Evolutionary conservation across 2,888 invertebrate genomes (phyloP), one percentile per base, ranked within the genome.

Genomic region (Morpho achilles): DNA sequence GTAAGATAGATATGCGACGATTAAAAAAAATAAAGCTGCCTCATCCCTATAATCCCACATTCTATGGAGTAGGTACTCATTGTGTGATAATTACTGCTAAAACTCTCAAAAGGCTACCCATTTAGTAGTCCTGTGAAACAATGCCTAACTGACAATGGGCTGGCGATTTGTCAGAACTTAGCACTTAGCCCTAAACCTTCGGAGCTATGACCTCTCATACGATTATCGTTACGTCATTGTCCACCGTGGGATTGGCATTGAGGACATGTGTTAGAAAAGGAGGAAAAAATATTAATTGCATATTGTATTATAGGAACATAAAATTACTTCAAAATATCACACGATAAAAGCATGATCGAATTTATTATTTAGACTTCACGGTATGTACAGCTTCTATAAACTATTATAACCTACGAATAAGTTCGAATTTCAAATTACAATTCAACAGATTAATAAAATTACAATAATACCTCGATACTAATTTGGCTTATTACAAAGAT

Each of bases 241-340:
- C 77, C 74, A 77, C 71, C 84, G 87, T 87, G 87, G 77, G 87
- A 87, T 72, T 72, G 84, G 77, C 85, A 85, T 85, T 85, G 86
- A 69, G 39, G 55, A 55, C 55, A 55, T 49, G 45, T 10, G 45
- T 45, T 32, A 3, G 32, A 32, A 32, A 32, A 32, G 32, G 32
- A 32, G 32, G 32, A 32, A 32, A 32, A 32, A 5, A 32, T 32
- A 32, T 32, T 32, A 5, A 32, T 2, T 32, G 3, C 32, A 32
- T 32, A 32, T 32, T 32, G 32, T 32, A 5, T 32, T 32, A 32
- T 32, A 32, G 3, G 3, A 32, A 32, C 32, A 32, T 32, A 32
- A 32, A 2, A 32, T 16, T 16, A 16, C 32, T 32, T 32, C 3
- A 3, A 3, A 2, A 32, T 32, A 32, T 32, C 32, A 1, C 32